Base-by-base conservation (phyloP, 1,140 invertebrate species). In the Tenebrio molitor region DNA sequence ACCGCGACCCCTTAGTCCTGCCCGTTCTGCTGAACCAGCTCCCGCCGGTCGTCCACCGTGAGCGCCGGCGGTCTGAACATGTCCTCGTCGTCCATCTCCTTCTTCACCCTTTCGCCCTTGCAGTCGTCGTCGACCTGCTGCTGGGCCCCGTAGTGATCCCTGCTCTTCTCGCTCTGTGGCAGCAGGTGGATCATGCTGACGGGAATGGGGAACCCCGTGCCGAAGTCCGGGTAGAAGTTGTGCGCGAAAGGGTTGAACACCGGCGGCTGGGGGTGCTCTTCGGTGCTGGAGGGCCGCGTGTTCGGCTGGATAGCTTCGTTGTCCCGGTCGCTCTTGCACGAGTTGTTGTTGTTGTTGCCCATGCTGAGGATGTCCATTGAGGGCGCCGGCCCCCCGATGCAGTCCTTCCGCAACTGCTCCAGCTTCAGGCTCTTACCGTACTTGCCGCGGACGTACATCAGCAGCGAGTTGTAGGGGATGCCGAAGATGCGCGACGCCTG, bases 361-460 rank as follows among this genome's bases (percentile, higher is more conserved):
- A 91, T 89, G 79, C 92, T 87, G 71, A 88, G 88, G 33, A 92
- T 79, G 80, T 93, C 92, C 2, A 91, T 87, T 74, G 80, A 86
- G 66, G 77, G 86, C 66, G 77, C 82, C 5, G 81, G 88, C 0
- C 90, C 90, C 50, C 91, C 92, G 77, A 93, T 93, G 83, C 93
- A 95, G 80, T 95, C 93, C 84, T 93, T 95, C 78, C 93, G 87
- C 16, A 96, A 84, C 78, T 95, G 92, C 78, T 96, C 94, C 39
- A 96, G 85, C 79, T 95, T 95, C 15, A 95, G 84, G 76, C 93
- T 94, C 81, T 96, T 96, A 0, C 94, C 94, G 80, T 95, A 95
- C 80, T 96, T 96, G 10, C 94, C 94, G n/a, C 94, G 85, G 3
- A 96, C 94, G 83, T 96, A 96, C 94, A 95, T 95, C 10, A 96